These are phyloP conservation scores for Aspidiotus rigidus DNA, from an alignment of 2,888 invertebrate species.

Conservation along the genomic window DNA sequence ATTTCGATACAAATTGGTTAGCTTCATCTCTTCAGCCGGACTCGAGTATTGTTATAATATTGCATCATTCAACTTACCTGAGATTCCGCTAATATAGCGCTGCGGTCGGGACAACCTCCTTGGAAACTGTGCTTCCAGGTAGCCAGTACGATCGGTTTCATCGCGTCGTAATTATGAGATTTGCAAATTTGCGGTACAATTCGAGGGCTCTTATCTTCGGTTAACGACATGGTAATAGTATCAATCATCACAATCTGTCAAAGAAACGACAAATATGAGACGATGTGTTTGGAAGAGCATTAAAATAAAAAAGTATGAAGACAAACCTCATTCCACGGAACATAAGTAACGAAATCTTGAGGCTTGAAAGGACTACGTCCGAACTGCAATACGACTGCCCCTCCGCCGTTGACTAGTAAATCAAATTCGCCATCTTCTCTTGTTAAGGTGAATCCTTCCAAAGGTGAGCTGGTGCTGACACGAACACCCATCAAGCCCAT, in stretches of 20 bases:
- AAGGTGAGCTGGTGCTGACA: constrained; percentile 85
- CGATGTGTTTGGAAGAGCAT: background rate
- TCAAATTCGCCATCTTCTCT: constrained; percentile 95
- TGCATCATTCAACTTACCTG: constrained; percentile 48
- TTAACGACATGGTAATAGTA: constrained; percentile 69
- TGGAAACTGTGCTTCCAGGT: constrained; percentile 94
- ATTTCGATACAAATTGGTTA: constrained; percentile 25
- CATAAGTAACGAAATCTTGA: constrained; percentile 76
- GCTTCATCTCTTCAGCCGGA: too few relatives aligned
- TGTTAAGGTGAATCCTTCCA: constrained; percentile 91
- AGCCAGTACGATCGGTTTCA: constrained; percentile 87
- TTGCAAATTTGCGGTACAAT: constrained; percentile 67
- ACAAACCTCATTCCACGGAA: constrained; percentile 87
- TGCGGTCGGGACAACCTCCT: constrained; percentile 86
- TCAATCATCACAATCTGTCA: constrained; percentile 81
- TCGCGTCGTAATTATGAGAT: constrained; percentile 80
- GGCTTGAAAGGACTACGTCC: constrained; percentile 84
- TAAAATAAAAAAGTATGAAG: background rate
- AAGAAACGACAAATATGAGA: constrained; percentile 32
- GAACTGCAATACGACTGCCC: constrained; percentile 89
- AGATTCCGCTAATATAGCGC: constrained; percentile 79
- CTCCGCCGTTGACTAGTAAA: constrained; percentile 97
- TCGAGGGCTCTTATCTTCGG: constrained; percentile 63
- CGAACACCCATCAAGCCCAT: constrained; percentile 91
- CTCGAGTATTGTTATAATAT: background rate